phyloP scores from a whole-genome alignment of 2,797 vertebrate genomes.

The Craterocephalus amniculus region DNA sequence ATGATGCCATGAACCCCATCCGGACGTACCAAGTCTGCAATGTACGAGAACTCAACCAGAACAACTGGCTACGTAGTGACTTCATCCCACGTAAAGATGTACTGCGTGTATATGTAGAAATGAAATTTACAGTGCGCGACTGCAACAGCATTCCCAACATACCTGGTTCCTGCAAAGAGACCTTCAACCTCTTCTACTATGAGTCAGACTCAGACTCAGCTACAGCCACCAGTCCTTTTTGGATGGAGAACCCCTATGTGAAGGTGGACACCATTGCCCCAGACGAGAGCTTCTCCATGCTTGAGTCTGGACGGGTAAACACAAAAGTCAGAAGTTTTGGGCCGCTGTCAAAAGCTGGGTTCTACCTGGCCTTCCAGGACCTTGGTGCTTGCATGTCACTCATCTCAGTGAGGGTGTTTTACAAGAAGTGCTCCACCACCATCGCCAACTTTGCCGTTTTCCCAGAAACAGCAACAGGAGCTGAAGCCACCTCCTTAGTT shows the following conservation, averaged over 20 bases:
- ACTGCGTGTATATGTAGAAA: conserved; percentile 94
- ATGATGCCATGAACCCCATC: conserved; percentile 96
- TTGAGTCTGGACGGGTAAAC: conserved; percentile 92
- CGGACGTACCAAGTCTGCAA: conserved; percentile 98
- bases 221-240: conserved; percentile 93
- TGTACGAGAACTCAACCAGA: conserved; percentile 91
- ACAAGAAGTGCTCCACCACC: conserved; percentile 96
- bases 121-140: conserved; percentile 97
- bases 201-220: conserved; percentile 95
- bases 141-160: conserved; percentile 99
- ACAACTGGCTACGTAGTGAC: conserved; percentile 97
- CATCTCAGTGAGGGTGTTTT: conserved; percentile 96
- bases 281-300: conserved; percentile 93
- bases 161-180: conserved; percentile 98
- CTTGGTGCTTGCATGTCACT: conserved; percentile 97
- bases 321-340: conserved; percentile 97
- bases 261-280: conserved; percentile 99
- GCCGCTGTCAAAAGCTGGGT: conserved; percentile 93
- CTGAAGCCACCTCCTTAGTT: conserved; percentile 95
- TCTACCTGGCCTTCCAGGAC: conserved; percentile 98
- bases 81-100: conserved; percentile 93
- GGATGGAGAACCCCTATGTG: conserved; percentile 99
- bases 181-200: conserved; percentile 98
- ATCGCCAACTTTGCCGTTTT: conserved; percentile 95
- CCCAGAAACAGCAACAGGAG: conserved; percentile 95